Evolutionary conservation across 2,113 vertebrate genomes (phyloP), one percentile per base, ranked within the genome.

Genomic region (Neogale vison): DNA sequence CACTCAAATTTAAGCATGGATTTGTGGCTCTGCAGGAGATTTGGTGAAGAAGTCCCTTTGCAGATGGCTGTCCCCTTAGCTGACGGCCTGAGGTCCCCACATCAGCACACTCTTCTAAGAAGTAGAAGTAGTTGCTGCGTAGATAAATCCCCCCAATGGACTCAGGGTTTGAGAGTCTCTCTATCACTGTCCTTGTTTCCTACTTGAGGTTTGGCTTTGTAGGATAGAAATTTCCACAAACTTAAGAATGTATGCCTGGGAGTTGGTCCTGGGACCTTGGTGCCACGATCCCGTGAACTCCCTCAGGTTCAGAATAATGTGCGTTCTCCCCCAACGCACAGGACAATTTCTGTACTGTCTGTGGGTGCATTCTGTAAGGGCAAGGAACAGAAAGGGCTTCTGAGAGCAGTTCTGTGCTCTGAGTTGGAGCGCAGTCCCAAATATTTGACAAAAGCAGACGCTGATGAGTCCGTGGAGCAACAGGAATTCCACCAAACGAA

Each of bases 371-470:
- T 74, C 21, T n/a, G 4, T 26, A 15, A 65, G 45, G 59, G 21
- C 31, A 29, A 59, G 39, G 52, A 45, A 15, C n/a, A 24, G 17
- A 39, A 55, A 57, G 15, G 7, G 14, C 47, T 84, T 85, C n/a
- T 47, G n/a, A 76, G 84, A 57, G 69, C 36, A 84, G 29, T 65
- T 31, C 29, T 8, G 8, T 36, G 36, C 29, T 82, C 45, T n/a
- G 17, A 69, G 45, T 90, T 29, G 31, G 36, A 6, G 11, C 71
- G 29, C 18, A 47, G 1, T 39, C 23, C 23, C 45, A 29, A 65
- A 31, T 7, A 31, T 39, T 0, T 0, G 7, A 61, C 1, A 2
- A 29, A 2, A 17, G 31, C 39, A 47, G 29, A 59, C 47, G 10
- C 47, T 4, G 0, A 18, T 65, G 26, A 42, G 24, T 20, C 42